phyloP scores from a whole-genome alignment of 2,888 invertebrate genomes.

The Rotaria sp. region DNA sequence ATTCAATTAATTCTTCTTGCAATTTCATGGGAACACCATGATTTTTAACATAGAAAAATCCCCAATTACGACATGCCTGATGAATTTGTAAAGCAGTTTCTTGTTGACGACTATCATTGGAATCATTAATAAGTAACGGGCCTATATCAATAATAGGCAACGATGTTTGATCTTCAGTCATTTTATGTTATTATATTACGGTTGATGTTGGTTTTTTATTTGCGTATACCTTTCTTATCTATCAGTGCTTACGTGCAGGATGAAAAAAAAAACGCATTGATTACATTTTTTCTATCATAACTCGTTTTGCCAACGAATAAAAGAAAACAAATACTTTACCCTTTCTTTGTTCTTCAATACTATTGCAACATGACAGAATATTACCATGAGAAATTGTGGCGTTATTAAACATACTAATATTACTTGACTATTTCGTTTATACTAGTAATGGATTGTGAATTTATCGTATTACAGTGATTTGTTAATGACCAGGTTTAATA shows the following conservation, averaged over 20 bases:
- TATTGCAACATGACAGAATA: too few species aligned
- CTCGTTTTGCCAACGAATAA: too few species aligned
- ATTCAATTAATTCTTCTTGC: conserved; percentile 28
- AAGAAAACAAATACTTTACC: too few species aligned
- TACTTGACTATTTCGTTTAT: too few species aligned
- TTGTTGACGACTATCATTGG: neutral
- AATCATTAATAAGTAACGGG: neutral
- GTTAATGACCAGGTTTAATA: too few species aligned
- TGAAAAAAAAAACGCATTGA: neutral
- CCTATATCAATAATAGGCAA: neutral
- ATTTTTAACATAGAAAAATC: conserved; percentile 37
- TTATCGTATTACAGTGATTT: too few species aligned
- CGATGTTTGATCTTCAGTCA: neutral
- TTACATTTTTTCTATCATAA: too few species aligned
- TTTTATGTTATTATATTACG: neutral
- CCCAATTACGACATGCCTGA: conserved; percentile 33
- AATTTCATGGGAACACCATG: conserved; percentile 24
- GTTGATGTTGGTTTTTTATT: neutral
- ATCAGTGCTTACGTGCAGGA: neutral
- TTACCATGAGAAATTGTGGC: too few species aligned
- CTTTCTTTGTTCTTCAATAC: too few species aligned
- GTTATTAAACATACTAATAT: too few species aligned
- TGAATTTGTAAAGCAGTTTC: conserved; percentile 27
- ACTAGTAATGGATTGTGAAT: too few species aligned
- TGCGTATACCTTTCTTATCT: neutral